Conservation (phyloP, 2,888 invertebrate genomes). For the Metopia argyrocephala region DNA sequence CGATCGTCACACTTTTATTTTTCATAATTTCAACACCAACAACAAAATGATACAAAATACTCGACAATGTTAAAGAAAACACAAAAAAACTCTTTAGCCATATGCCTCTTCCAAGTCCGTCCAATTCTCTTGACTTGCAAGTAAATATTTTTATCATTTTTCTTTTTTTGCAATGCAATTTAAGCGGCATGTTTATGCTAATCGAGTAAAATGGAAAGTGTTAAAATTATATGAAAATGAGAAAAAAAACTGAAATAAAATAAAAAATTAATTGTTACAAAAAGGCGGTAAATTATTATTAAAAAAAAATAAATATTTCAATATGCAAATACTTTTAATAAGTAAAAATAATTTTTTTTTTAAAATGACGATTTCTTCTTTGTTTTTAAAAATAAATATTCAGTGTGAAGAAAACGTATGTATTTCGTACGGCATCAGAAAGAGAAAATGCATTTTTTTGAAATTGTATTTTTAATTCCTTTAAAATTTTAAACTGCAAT, state of each 20-base stretch:
- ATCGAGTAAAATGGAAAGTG: conserved; percentile 56
- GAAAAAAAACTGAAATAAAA: too few relatives aligned
- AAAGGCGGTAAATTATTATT: conserved; percentile 27
- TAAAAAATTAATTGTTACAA: conserved; percentile 15
- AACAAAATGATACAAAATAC: not conserved
- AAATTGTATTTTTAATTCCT: too few relatives aligned
- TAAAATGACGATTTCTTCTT: too few relatives aligned
- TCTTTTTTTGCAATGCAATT: conserved; percentile 39
- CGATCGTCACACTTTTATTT: conserved; percentile 32
- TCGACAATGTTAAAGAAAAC: not conserved
- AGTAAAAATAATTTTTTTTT: too few relatives aligned
- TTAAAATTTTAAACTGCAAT: too few relatives aligned
- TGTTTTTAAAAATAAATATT: too few relatives aligned
- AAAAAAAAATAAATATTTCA: not conserved
- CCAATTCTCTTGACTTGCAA: not conserved
- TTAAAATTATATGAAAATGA: conserved; percentile 40
- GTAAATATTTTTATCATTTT: not conserved
- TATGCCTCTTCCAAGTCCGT: not conserved
- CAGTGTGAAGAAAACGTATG: too few relatives aligned
- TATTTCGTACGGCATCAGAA: too few relatives aligned
- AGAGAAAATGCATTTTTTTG: too few relatives aligned
- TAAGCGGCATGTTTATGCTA: conserved; percentile 51
- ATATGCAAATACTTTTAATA: not conserved
- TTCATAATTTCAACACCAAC: conserved; percentile 31
- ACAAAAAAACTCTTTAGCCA: not conserved